Evolutionary conservation across 2,888 invertebrate species (phyloP).

Genomic region (Melanostoma mellinum): DNA sequence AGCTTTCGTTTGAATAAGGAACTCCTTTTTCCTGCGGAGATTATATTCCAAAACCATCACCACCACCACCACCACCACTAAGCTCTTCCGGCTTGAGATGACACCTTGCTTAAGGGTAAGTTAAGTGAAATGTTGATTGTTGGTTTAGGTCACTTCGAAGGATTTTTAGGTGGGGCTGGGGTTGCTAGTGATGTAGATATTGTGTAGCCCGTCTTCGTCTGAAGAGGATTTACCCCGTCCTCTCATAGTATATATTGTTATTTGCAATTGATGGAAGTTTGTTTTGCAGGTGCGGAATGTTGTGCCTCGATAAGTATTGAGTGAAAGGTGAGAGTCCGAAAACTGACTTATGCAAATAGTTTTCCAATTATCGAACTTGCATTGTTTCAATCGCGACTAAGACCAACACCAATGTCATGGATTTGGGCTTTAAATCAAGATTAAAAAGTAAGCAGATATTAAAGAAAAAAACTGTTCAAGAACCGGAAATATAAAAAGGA

Average conservation of each 20-base stretch:
- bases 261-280: constrained; percentile 35
- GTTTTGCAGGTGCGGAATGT: constrained; percentile 44
- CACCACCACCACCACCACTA: constrained; percentile 13
- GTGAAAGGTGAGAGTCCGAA: too few relatives aligned
- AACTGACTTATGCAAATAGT: too few relatives aligned
- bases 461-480: too few relatives aligned
- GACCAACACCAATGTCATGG: too few relatives aligned
- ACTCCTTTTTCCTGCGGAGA: constrained; percentile 65
- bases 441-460: too few relatives aligned
- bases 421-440: too few relatives aligned
- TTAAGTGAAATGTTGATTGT: constrained; percentile 72
- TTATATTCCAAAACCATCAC: constrained; percentile 51
- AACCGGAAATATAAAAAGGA: too few relatives aligned
- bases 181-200: background rate
- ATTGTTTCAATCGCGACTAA: too few relatives aligned
- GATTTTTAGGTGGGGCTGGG: constrained; percentile 13
- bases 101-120: constrained; percentile 70
- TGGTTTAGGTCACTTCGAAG: constrained; percentile 62
- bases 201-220: constrained; percentile 9
- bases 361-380: too few relatives aligned
- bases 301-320: too few relatives aligned
- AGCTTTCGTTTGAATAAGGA: constrained; percentile 68
- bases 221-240: constrained; percentile 32
- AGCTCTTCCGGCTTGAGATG: constrained; percentile 57
- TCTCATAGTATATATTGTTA: constrained; percentile 49